Evolutionary conservation across 2,888 invertebrate species (phyloP).

Genomic region (Latrodectus hesperus): DNA sequence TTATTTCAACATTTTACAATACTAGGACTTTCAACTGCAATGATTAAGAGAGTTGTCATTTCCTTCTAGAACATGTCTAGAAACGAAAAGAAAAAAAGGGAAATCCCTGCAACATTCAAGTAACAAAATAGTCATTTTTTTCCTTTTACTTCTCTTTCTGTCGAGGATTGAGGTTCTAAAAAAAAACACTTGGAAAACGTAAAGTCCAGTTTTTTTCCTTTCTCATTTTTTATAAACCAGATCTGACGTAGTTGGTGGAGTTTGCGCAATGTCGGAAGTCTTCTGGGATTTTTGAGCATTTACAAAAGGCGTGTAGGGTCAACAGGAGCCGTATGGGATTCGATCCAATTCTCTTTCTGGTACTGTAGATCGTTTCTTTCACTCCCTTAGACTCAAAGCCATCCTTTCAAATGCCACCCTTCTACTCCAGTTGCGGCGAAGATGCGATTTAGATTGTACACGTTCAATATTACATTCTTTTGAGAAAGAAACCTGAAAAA

Average conservation of each 20-base stretch:
- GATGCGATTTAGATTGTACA: conserved; percentile 43
- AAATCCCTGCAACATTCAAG: conserved; percentile 24
- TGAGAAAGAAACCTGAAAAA: conserved; percentile 21
- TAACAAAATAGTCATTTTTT: conserved; percentile 6
- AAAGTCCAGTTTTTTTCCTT: conserved; percentile 7
- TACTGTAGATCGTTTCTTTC: conserved; percentile 17
- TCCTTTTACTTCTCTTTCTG: not conserved
- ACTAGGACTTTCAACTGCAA: too few species aligned
- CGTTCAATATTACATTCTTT: conserved; percentile 31
- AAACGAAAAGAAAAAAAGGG: conserved; percentile 22
- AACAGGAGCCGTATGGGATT: conserved; percentile 24
- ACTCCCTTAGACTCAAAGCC: not conserved
- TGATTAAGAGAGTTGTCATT: conserved; percentile 7
- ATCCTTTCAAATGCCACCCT: too few species aligned
- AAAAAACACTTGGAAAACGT: conserved; percentile 21
- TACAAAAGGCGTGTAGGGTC: conserved; percentile 34
- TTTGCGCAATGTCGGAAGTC: conserved; percentile 40
- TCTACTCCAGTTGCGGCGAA: not conserved
- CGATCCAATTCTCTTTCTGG: conserved; percentile 22
- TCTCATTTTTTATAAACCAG: conserved; percentile 27
- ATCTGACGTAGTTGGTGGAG: conserved; percentile 24
- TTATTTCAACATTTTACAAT: too few species aligned
- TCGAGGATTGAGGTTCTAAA: conserved; percentile 33
- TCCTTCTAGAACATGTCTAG: conserved; percentile 9
- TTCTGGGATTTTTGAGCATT: conserved; percentile 39